A percentile compares a stretch with the other conserved stretches of the same genome.
These are phyloP conservation scores for Neofelis nebulosa DNA, from an alignment of 2,113 vertebrate genomes.

Conservation along the genomic window DNA sequence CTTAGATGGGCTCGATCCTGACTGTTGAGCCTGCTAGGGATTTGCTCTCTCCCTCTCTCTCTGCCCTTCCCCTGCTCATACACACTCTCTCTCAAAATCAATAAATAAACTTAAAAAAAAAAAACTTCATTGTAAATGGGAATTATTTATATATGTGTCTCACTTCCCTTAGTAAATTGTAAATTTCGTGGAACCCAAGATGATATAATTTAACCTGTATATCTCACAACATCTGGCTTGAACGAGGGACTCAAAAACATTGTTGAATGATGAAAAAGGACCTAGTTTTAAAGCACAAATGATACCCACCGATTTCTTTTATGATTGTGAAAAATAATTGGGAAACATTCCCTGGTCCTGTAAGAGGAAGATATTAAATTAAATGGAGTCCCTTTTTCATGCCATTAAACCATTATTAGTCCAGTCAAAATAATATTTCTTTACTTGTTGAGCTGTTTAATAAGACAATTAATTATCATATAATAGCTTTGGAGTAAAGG, in stretches of 20 bases:
- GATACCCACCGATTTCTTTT: not conserved
- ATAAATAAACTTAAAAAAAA: too few relatives aligned
- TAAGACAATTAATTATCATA: slow-evolving; percentile 23
- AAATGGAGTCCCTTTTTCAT: not conserved
- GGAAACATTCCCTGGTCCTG: not conserved
- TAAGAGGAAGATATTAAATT: not conserved
- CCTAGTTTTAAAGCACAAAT: not conserved
- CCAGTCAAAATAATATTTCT: slow-evolving; percentile 18
- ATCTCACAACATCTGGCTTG: not conserved
- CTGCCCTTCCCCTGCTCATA: too few relatives aligned
- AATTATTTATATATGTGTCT: not conserved
- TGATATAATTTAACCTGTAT: not conserved
- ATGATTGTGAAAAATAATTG: not conserved
- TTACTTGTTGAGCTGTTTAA: not conserved
- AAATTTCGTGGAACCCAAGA: not conserved
- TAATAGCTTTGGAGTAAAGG: not conserved
- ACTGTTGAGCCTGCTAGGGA: too few relatives aligned
- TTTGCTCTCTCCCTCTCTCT: too few relatives aligned
- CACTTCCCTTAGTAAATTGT: not conserved
- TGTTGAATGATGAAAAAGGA: not conserved
- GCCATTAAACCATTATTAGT: not conserved
- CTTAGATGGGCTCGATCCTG: too few relatives aligned
- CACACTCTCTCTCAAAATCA: too few relatives aligned
- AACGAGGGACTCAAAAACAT: not conserved
- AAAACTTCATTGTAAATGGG: not conserved